phyloP scores from a whole-genome alignment of 2,113 vertebrate species.

The Vicugna pacos region DNA sequence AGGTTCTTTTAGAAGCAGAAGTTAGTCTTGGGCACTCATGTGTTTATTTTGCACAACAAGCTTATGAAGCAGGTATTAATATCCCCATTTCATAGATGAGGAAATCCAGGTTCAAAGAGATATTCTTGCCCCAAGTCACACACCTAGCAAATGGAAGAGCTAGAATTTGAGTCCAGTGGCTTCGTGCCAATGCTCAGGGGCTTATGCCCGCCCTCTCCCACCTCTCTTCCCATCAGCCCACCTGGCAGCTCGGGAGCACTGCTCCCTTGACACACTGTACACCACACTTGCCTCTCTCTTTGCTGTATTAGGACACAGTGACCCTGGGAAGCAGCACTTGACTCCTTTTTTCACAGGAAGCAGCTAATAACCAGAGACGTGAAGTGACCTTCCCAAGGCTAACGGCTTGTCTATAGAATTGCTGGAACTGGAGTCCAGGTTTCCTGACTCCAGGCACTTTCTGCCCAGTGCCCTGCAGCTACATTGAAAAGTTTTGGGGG shows the following conservation, averaged over 20 bases:
- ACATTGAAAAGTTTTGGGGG: neutral
- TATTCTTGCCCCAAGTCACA: neutral
- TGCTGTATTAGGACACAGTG: neutral
- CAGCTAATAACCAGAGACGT: neutral
- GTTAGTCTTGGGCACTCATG: neutral
- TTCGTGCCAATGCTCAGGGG: neutral
- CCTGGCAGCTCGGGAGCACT: neutral
- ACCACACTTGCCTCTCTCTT: neutral
- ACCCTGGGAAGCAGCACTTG: neutral
- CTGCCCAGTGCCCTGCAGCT: neutral
- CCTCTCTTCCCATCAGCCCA: neutral
- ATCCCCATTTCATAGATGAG: neutral
- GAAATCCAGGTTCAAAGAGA: neutral
- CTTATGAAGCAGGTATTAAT: neutral
- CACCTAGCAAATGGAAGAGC: neutral
- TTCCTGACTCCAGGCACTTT: neutral
- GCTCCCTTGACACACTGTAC: neutral
- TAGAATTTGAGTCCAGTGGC: neutral
- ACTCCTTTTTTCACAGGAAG: constrained; percentile 10
- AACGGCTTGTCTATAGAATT: neutral
- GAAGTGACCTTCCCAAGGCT: neutral
- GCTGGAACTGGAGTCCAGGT: neutral
- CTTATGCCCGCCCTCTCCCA: neutral
- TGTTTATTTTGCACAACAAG: neutral
- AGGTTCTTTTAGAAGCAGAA: neutral